phyloP scores from a whole-genome alignment of 64 coral and sea anemone species.

The Dendronephthya gigantea region DNA sequence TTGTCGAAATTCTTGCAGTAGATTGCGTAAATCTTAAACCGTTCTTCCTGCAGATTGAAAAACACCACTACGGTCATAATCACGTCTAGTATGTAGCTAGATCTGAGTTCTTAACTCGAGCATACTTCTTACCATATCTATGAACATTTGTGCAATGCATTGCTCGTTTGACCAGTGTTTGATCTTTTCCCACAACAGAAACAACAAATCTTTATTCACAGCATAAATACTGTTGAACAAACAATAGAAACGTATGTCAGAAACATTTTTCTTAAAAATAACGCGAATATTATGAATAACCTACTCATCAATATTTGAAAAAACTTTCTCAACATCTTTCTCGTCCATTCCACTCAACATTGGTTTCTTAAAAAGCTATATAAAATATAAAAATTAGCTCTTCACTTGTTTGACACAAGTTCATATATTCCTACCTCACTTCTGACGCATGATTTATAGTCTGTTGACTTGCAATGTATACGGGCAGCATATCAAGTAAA shows the following conservation, averaged over 20 bases:
- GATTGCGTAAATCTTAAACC: slow-evolving; percentile 70
- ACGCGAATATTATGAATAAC: slow-evolving; percentile 8
- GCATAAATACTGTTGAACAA: slow-evolving; percentile 42
- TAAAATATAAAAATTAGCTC: not conserved
- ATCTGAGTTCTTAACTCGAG: no score
- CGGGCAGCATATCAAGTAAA: no score
- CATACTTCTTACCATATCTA: slow-evolving; percentile 59
- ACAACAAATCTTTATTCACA: slow-evolving; percentile 81
- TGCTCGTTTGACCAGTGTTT: slow-evolving; percentile 55
- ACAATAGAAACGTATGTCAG: no score
- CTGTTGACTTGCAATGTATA: no score
- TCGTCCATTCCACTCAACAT: slow-evolving; percentile 53
- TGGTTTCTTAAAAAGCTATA: slow-evolving; percentile 71
- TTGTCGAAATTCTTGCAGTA: slow-evolving; percentile 85
- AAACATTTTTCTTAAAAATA: no score
- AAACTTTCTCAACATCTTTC: slow-evolving; percentile 61
- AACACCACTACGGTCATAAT: no score
- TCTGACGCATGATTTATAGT: no score
- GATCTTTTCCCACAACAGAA: slow-evolving; percentile 58
- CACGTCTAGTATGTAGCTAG: no score
- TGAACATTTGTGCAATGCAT: slow-evolving; percentile 43
- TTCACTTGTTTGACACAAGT: not conserved
- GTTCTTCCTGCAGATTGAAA: slow-evolving; percentile 36
- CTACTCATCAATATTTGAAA: slow-evolving; percentile 69
- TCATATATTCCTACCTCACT: no score